These are phyloP conservation scores for Dipodomys merriami DNA, from an alignment of 2,113 vertebrate species.

Conservation along the genomic window DNA sequence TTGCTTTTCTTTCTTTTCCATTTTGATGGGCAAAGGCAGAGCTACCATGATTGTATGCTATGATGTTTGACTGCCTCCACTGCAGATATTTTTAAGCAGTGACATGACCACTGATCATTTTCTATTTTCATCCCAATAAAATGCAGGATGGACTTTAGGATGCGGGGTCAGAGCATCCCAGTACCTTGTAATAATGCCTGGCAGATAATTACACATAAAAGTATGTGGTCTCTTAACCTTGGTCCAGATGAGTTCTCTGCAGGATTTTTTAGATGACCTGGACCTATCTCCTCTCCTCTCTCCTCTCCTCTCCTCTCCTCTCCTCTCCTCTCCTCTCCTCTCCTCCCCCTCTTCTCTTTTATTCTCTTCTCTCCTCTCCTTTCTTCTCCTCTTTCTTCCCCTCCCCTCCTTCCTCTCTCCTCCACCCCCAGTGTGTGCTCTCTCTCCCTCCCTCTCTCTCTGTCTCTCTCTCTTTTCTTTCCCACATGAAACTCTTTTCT, in stretches of 20 bases:
- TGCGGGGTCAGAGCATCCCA: no score
- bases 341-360: background rate
- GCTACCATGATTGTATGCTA: no score
- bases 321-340: no score
- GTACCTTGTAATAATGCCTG: background rate
- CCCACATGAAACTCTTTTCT: no score
- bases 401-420: no score
- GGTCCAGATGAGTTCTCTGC: background rate
- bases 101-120: background rate
- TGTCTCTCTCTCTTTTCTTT: fast-evolving
- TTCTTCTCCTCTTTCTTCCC: no score
- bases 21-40: background rate
- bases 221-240: background rate
- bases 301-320: no score
- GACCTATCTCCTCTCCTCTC: no score
- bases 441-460: background rate
- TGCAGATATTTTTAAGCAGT: background rate
- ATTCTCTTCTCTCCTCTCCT: no score
- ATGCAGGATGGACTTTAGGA: background rate
- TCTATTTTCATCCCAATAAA: background rate
- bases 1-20: background rate
- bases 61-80: background rate
- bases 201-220: background rate
- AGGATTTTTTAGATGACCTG: background rate
- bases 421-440: no score